Conservation (phyloP, 2,888 invertebrate species). For the Dioctria rufipes region DNA sequence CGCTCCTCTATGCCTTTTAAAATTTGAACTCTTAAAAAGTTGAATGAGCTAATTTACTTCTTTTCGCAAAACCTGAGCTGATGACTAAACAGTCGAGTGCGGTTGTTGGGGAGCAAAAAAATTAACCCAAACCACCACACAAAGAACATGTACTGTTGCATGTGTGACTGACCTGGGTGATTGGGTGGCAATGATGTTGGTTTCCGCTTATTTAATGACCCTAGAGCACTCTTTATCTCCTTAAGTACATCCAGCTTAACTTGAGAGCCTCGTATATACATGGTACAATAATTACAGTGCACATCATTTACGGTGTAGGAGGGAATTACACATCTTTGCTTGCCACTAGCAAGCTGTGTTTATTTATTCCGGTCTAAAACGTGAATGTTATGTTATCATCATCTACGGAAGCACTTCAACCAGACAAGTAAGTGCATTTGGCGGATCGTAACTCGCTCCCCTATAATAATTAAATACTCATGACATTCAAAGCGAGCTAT, state of each 20-base stretch:
- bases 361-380: constrained; percentile 46
- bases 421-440: constrained; percentile 1
- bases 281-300: background rate
- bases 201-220: constrained; percentile 42
- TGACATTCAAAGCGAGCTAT: background rate
- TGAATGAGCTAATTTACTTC: background rate
- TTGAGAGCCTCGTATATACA: background rate
- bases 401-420: background rate
- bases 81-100: background rate
- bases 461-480: constrained; percentile 7
- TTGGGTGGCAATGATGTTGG: constrained; percentile 36
- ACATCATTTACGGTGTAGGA: background rate
- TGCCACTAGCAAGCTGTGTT: background rate
- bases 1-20: background rate
- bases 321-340: background rate
- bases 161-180: background rate
- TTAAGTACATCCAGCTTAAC: background rate
- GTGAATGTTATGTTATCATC: constrained; percentile 4
- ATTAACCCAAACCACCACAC: no score
- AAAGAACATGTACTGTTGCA: background rate
- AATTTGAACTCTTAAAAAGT: constrained; percentile 14
- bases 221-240: constrained; percentile 7
- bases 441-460: background rate
- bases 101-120: background rate
- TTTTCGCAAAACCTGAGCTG: background rate